Percentiles rank a stretch among this genome's conserved stretches.
These are phyloP conservation scores for Dichetophora obliterata DNA, from an alignment of 2,888 invertebrate species.

Conservation along the genomic window DNA sequence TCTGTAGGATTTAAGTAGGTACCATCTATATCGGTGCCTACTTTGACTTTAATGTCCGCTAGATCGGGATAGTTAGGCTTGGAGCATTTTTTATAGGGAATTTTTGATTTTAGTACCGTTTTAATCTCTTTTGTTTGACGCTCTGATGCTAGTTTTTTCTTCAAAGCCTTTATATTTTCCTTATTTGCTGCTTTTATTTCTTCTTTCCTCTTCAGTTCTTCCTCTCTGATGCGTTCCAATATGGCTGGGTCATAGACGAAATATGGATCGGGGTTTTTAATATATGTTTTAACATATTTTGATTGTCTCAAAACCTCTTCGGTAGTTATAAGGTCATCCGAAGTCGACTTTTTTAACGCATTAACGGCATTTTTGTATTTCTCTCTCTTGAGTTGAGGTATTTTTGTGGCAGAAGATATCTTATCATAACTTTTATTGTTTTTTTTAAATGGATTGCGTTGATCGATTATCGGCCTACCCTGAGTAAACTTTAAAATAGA, in stretches of 20 bases:
- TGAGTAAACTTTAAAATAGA: constrained; percentile 65
- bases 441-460: constrained; percentile 67
- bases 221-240: constrained; percentile 63
- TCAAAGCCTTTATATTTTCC: constrained; percentile 44
- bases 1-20: constrained; percentile 67
- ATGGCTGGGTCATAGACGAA: constrained; percentile 69
- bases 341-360: constrained; percentile 40
- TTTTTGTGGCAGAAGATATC: constrained; percentile 61
- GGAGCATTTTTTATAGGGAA: constrained; percentile 66
- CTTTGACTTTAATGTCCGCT: constrained; percentile 67
- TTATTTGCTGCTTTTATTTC: constrained; percentile 51
- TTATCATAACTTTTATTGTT: constrained; percentile 46
- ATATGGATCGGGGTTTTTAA: constrained; percentile 69
- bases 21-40: constrained; percentile 64
- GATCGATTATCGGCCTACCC: constrained; percentile 68
- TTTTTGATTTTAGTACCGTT: constrained; percentile 48
- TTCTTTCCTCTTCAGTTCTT: constrained; percentile 58
- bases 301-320: constrained; percentile 69
- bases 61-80: constrained; percentile 68
- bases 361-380: constrained; percentile 56
- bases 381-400: constrained; percentile 59
- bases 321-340: constrained; percentile 66
- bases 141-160: constrained; percentile 36
- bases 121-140: constrained; percentile 48
- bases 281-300: constrained; percentile 69